Evolutionary conservation across 2,797 vertebrate species (phyloP), one percentile per base, ranked within the genome.

Genomic region (Myioborus melanocephalus): DNA sequence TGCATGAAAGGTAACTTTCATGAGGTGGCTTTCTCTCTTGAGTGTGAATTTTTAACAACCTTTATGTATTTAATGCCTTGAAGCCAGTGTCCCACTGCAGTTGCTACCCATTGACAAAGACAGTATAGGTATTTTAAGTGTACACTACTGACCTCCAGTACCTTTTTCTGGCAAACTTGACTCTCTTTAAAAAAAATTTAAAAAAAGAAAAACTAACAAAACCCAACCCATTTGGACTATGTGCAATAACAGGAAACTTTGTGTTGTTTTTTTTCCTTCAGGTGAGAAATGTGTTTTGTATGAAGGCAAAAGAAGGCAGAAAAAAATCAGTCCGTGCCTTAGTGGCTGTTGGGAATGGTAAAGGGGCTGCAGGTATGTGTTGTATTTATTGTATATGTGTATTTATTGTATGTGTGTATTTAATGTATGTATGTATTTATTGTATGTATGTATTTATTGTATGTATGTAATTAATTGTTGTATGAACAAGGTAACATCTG

Each of bases 231-330:
- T 27, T 28, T 83, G 68, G 30, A 34, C 18, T 49, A 12, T 37
- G 35, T 71, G n/a, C 22, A n/a, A 4, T 92, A 49, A 92, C 28
- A 69, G 34, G 32, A 14, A 81, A 20, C 10, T 72, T 66, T 86
- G 28, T 66, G 30, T 39, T 37, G 14, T 6, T 79, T 50, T 52
- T 79, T 18, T 81, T 77, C 77, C 96, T 96, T 46, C 91, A 99
- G 99, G 96, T 99, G 89, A 99, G 98, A 98, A 98, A 90, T 66
- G 99, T 99, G 66, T 99, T 99, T 94, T 99, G 98, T 94, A 99
- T 99, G 99, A 99, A 99, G 1, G 98, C 98, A 65, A 99, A 98
- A 80, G 99, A 99, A 83, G 99, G 99, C 95, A 98, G 99, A 84
- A 99, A 98, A 96, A 98, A 97, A 72, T 98, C 99, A 2, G 50